Conservation (phyloP, 2,113 vertebrate species). For the Gnathonemus echidnorhynchus region DNA sequence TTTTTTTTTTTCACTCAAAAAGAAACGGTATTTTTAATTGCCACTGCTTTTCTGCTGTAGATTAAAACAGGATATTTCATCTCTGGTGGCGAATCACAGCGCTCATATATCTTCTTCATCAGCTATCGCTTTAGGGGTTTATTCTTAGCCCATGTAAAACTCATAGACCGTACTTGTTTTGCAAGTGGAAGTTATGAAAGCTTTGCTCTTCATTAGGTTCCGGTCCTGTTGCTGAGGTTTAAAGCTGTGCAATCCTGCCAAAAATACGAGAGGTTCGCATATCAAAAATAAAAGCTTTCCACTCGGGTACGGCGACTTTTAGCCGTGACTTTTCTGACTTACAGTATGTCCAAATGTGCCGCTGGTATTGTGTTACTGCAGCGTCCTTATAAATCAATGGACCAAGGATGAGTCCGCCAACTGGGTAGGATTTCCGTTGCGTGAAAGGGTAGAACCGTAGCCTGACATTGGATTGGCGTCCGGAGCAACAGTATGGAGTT, state of each 20-base stretch:
- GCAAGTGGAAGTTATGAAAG: neutral
- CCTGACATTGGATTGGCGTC: constrained; percentile 40
- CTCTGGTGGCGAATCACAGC: neutral
- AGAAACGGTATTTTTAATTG: constrained; percentile 4
- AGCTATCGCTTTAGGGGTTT: neutral
- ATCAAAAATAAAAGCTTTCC: constrained; percentile 25
- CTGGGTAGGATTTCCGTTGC: constrained; percentile 34
- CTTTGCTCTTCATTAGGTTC: neutral
- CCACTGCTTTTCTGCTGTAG: neutral
- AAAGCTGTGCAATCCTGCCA: constrained; percentile 26
- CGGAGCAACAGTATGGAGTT: constrained; percentile 54
- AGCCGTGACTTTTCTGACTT: constrained; percentile 27
- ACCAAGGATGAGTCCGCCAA: neutral
- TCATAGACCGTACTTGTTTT: neutral
- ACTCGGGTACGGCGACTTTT: constrained; percentile 37
- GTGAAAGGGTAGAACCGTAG: constrained; percentile 39
- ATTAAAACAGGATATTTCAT: neutral
- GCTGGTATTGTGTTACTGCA: constrained; percentile 40
- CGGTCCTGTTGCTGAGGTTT: neutral
- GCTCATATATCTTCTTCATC: neutral
- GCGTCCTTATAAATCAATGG: constrained; percentile 41
- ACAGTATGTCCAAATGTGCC: constrained; percentile 39
- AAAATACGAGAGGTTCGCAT: constrained; percentile 30
- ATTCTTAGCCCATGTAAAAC: neutral
- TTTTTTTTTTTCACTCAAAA: neutral